Evolutionary conservation across 2,888 invertebrate genomes (phyloP), one percentile per base, ranked within the genome.

Genomic region (Lacanobia oleracea): DNA sequence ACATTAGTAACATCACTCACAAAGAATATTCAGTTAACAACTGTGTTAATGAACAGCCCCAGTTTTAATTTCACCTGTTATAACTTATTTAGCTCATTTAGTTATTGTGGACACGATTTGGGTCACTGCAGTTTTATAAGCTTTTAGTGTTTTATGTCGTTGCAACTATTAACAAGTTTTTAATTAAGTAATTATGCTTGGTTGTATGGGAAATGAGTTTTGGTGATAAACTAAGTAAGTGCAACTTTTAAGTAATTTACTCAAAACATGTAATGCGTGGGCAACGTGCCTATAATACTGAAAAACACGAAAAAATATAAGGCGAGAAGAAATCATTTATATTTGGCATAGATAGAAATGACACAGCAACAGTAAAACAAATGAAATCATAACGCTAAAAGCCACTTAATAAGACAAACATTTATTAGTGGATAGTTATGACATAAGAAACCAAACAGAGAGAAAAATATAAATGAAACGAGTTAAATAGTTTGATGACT

Each of bases 61-160:
- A 59, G 63, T 67, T 67, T 56, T 51, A 61, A 8, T 45, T 65
- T 5, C 48, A 68, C 59, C 45, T 67, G 57, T 77, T 77, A 77
- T 71, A 75, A 66, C 65, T 83, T 69, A 80, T 77, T 85, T 80
- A 63, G 67, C 66, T 27, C 33, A 45, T 37, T 67, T 54, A 37
- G 63, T 77, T 63, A 70, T 57, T 51, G 67, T 72, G 61, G 54
- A 68, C 48, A 66, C 53, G 43, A 77, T 83, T 78, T 81, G 61
- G 85, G 83, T 82, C 80, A 83, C 61, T 77, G 83, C 81, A 87
- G 79, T 79, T 63, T 45, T 40, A 64, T 67, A 72, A 72, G 37
- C n/a, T 63, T 60, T 64, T 37, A 21, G 12, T 60, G 18, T 67
- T 60, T 51, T 9, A n/a, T 43, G 45, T 48, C 27, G 50, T 43